Evolutionary conservation across 2,888 invertebrate genomes (phyloP), one percentile per base, ranked within the genome.

Genomic region (Lycaena phlaeas): DNA sequence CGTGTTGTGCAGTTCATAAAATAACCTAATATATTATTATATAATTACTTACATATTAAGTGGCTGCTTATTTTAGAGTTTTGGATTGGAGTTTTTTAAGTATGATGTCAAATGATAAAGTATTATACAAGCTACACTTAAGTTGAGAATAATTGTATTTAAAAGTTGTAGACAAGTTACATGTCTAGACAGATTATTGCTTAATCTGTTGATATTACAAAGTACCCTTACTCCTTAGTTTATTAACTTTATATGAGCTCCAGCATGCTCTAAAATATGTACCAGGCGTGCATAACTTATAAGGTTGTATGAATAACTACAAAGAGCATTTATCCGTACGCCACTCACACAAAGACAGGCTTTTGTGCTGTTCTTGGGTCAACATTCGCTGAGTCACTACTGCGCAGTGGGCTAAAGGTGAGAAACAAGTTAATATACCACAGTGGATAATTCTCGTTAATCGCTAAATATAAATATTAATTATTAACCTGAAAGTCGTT

Each of bases 361-460:
- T 53, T 53, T 53, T 57, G 54, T 59, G 51, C 41, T 44, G 48
- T 48, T 49, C 46, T 54, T 56, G 62, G 74, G 76, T 74, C 72
- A 75, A 71, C 66, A 73, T 48, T 58, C 68, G 58, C 52, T 75
- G 76, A 76, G 49, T 76, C 76, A 75, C 49, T 40, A 69, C 51
- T 41, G 42, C 34, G 43, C 52, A 53, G 54, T 60, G 60, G 63
- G 64, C 61, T 55, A 61, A 59, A 56, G 58, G 54, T 58, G 57
- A 53, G 44, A 40, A 31, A 30, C 26, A 26, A 11, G 14, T 25
- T n/a, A 36, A 36, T 36, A 9, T n/a, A n/a, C 22, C 14, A 25
- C 9, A 25, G 25, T 25, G 22, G 36, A 22, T 12, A 7, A 18
- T 11, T 12, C 11, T 7, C 18, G 36, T n/a, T 22, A 25, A 25